Conservation (phyloP, 1,140 invertebrate genomes). For the Lasioglossum albipes region DNA sequence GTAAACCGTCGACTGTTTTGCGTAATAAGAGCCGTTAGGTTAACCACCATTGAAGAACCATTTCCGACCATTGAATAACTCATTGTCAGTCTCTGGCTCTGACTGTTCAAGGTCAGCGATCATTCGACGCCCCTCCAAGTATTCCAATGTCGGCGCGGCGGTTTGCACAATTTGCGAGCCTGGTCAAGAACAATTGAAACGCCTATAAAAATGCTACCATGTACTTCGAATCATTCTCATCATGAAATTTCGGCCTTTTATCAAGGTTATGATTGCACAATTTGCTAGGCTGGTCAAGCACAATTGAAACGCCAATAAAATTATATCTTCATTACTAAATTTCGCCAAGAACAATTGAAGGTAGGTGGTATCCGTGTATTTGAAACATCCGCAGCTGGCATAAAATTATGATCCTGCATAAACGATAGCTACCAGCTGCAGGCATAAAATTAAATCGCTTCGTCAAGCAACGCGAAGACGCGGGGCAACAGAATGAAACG, state of each 20-base stretch:
- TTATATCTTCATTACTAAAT: no score
- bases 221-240: no score
- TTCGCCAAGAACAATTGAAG: no score
- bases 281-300: no score
- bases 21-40: constrained; percentile 46
- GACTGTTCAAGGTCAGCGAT: constrained; percentile 33
- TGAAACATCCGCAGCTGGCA: no score
- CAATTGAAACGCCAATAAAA: no score
- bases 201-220: no score
- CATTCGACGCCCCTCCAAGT: background rate
- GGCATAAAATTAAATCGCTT: background rate
- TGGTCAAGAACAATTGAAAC: background rate
- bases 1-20: constrained; percentile 32
- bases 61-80: constrained; percentile 51
- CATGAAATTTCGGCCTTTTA: no score
- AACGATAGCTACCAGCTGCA: background rate
- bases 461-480: background rate
- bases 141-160: background rate
- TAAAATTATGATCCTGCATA: no score
- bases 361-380: no score
- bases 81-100: background rate
- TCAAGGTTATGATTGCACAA: no score
- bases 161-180: background rate
- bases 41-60: constrained; percentile 51
- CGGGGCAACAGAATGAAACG: no score